phyloP scores from a whole-genome alignment of 2,888 invertebrate species.

The Tenthredo notha region DNA sequence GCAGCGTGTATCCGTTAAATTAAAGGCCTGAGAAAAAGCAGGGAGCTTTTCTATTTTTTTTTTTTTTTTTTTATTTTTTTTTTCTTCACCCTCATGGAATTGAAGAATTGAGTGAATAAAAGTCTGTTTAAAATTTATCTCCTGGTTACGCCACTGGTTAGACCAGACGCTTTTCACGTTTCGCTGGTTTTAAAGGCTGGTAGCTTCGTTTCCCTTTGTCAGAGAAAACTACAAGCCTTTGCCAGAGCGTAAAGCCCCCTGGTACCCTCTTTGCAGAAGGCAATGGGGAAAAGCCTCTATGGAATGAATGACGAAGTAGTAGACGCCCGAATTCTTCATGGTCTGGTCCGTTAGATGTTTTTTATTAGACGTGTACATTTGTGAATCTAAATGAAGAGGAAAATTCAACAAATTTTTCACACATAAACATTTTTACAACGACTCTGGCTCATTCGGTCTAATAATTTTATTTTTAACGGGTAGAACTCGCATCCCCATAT shows the following conservation, averaged over 20 bases:
- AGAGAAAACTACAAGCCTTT: constrained; percentile 39
- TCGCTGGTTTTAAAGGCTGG: constrained; percentile 34
- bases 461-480: too few species aligned
- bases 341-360: not conserved
- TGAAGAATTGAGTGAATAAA: constrained; percentile 1
- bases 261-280: not conserved
- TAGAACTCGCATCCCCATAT: not conserved
- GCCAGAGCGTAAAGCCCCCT: constrained; percentile 11
- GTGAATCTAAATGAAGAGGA: not conserved
- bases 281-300: not conserved
- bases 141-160: constrained; percentile 7
- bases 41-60: too few species aligned
- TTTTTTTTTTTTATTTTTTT: too few species aligned
- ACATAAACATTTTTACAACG: not conserved
- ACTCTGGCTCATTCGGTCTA: not conserved
- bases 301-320: constrained; percentile 17
- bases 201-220: constrained; percentile 35
- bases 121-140: not conserved
- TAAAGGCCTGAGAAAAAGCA: not conserved
- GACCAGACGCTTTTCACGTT: constrained; percentile 38
- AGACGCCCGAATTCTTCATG: constrained; percentile 10
- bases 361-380: not conserved
- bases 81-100: not conserved
- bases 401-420: not conserved
- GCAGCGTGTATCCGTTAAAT: not conserved